Evolutionary conservation across 2,888 invertebrate species (phyloP).

Genomic region (Tetragonula carbonaria): DNA sequence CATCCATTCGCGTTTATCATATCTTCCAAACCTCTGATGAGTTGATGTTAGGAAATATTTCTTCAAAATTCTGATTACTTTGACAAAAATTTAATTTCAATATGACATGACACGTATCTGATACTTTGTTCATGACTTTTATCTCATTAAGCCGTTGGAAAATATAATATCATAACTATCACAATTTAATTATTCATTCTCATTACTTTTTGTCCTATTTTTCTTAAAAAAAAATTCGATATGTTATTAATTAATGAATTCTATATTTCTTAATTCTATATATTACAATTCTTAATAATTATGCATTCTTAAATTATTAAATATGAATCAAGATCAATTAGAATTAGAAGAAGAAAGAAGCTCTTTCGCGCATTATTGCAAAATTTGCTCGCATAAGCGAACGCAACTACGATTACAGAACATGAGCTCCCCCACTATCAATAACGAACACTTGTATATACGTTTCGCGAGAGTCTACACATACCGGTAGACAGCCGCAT

Average conservation of each 20-base stretch:
- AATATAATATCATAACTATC: slow-evolving; percentile 22
- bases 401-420: neutral
- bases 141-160: slow-evolving; percentile 27
- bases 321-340: neutral
- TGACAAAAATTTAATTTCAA: neutral
- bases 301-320: neutral
- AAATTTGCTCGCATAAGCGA: neutral
- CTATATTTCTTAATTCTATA: neutral
- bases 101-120: neutral
- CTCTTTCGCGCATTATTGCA: neutral
- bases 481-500: slow-evolving; percentile 5
- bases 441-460: slow-evolving; percentile 61
- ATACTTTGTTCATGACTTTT: neutral
- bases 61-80: neutral
- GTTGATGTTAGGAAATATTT: neutral
- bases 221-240: neutral
- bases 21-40: neutral
- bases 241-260: no score
- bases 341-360: neutral
- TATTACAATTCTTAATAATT: neutral
- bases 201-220: neutral
- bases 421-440: slow-evolving; percentile 36
- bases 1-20: slow-evolving; percentile 4
- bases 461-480: slow-evolving; percentile 30
- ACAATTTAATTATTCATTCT: slow-evolving; percentile 8